Evolutionary conservation across 2,113 vertebrate species (phyloP).

Genomic region (Lanius collurio): DNA sequence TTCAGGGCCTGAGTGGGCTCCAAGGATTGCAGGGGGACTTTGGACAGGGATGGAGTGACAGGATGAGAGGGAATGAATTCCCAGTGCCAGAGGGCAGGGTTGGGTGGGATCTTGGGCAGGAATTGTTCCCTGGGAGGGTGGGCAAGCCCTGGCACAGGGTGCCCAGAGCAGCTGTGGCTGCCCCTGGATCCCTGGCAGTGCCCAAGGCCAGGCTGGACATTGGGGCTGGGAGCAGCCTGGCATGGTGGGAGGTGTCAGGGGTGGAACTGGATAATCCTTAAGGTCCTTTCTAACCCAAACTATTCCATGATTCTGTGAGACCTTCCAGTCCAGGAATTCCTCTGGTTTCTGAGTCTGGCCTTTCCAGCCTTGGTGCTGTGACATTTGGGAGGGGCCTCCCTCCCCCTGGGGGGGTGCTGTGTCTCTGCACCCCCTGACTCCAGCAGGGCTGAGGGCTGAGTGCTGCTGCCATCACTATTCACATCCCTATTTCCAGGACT

Average conservation of each 20-base stretch:
- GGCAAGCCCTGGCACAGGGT: background rate
- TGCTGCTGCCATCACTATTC: accelerated
- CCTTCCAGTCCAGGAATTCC: accelerated
- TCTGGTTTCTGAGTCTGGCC: background rate
- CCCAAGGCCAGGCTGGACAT: background rate
- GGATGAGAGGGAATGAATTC: background rate
- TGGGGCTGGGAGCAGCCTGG: accelerated
- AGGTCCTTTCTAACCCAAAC: background rate
- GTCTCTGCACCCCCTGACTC: accelerated
- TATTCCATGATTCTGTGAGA: background rate
- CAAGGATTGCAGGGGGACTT: background rate
- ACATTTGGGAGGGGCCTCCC: accelerated
- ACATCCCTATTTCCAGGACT: accelerated
- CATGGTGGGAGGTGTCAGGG: accelerated
- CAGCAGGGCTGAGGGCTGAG: background rate
- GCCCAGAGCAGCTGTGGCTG: background rate
- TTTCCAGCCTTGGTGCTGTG: background rate
- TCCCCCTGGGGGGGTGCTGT: too few relatives aligned
- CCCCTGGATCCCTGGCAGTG: background rate
- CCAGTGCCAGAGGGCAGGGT: background rate
- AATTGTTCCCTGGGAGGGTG: accelerated
- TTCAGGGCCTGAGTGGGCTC: background rate
- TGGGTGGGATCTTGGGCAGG: background rate
- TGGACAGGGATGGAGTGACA: background rate
- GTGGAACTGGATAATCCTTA: background rate